phyloP scores from a whole-genome alignment of 2,888 invertebrate genomes.

The Epistrophe grossulariae region DNA sequence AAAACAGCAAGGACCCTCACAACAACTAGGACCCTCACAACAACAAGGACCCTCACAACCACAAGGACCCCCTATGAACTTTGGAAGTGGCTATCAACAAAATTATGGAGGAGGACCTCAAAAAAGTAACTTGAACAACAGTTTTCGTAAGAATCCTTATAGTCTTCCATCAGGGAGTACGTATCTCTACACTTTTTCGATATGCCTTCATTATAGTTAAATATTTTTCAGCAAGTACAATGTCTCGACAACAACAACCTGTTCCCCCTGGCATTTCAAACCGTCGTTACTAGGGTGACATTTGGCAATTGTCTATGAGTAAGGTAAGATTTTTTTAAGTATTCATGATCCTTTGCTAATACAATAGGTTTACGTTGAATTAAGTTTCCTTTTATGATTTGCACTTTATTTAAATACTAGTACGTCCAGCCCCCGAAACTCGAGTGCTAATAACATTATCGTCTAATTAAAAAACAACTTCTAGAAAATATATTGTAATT shows the following conservation, averaged over 20 bases:
- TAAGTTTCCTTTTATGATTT: not conserved
- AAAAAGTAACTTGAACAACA: slow-evolving; percentile 87
- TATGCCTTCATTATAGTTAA: not conserved
- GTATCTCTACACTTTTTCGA: slow-evolving; percentile 7
- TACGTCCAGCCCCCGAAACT: no score
- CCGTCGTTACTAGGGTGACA: slow-evolving; percentile 37
- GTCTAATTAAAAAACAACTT: no score
- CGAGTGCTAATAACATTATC: no score
- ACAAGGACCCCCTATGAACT: slow-evolving; percentile 76
- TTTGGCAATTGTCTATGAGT: not conserved
- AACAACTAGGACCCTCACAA: not conserved
- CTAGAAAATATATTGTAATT: no score
- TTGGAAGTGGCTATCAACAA: slow-evolving; percentile 91
- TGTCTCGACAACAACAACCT: slow-evolving; percentile 31
- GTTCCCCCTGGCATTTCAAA: slow-evolving; percentile 40
- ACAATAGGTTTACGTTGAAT: not conserved
- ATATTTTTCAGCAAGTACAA: slow-evolving; percentile 14
- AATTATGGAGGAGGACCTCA: slow-evolving; percentile 93
- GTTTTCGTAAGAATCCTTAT: slow-evolving; percentile 90
- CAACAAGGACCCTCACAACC: not conserved
- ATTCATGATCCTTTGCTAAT: slow-evolving; percentile 30
- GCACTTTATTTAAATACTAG: no score
- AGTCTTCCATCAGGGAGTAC: slow-evolving; percentile 68
- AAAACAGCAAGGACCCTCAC: not conserved
- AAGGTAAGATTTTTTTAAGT: slow-evolving; percentile 60